Evolutionary conservation across 2,797 vertebrate genomes (phyloP), one percentile per base, ranked within the genome.

Genomic region (Galaxias olidus): DNA sequence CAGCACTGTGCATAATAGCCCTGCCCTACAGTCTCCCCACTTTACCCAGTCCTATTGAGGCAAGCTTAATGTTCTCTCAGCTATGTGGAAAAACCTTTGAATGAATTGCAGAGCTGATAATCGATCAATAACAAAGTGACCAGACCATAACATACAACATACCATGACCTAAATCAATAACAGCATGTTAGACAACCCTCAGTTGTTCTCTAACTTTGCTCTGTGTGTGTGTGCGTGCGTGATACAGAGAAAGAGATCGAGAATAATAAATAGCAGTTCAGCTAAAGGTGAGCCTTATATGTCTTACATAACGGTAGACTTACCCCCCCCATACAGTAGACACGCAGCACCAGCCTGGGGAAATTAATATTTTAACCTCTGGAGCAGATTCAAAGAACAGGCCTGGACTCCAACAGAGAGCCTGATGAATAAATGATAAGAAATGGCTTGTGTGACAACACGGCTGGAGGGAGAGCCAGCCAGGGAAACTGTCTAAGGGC

Each of bases 341-440:
- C 75, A 69, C 69, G 51, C 57, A 41, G n/a, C 40, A 59, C 49
- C 72, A 68, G 78, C 78, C 70, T 70, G 75, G 80, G 80, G 14
- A 83, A 81, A 90, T 92, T 66, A 85, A 90, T 90, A 91, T 90
- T 89, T 90, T 66, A 89, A 86, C 81, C 80, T 70, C 63, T 80
- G 74, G 46, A 66, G 67, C 71, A 62, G 67, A 82, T 66, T 83
- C 77, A 84, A 70, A 80, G 78, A 71, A 74, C 73, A 74, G 68
- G 41, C 67, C 60, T 61, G 1, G 50, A 72, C 74, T 74, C 73
- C 15, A 19, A 40, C 72, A 77, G 58, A 72, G 83, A 79, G 58
- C 78, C 17, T 15, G 65, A 82, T 91, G 75, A 92, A 91, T 91
- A 88, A 91, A 73, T 85, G 61, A 91, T 90, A 84, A 88, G 75